A percentile compares a stretch with the other conserved stretches of the same genome.
phyloP scores from a whole-genome alignment of 2,113 vertebrate genomes.

The Melanerpes aurifrons region DNA sequence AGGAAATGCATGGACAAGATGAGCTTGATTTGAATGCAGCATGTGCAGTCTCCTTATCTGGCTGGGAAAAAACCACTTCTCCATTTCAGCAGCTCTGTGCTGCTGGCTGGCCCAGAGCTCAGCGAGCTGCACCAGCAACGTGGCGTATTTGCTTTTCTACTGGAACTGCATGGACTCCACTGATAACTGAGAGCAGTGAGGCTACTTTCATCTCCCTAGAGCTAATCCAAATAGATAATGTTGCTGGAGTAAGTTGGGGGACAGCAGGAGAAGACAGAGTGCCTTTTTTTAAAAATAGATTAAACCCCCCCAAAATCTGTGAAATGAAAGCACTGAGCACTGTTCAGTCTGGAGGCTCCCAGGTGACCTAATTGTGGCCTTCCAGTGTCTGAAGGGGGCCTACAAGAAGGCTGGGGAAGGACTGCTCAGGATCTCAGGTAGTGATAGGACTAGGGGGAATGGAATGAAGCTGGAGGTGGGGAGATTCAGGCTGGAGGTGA shows the following conservation, averaged over 20 bases:
- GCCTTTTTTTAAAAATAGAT: not conserved
- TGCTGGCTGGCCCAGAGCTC: not conserved
- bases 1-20: not conserved
- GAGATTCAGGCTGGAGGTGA: no score
- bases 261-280: not conserved
- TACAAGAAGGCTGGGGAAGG: no score
- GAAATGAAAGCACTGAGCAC: not conserved
- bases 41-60: not conserved
- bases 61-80: not conserved
- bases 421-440: no score
- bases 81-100: not conserved
- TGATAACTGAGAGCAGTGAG: slow-evolving; percentile 1
- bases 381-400: no score
- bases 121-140: not conserved
- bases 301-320: not conserved
- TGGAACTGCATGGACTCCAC: not conserved
- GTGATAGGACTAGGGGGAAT: no score
- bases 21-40: not conserved
- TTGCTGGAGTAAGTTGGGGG: not conserved
- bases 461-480: no score
- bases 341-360: no score
- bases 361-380: no score
- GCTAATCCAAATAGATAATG: not conserved
- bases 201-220: slow-evolving; percentile 2
- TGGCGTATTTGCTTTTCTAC: slow-evolving; percentile 17